Conservation (phyloP, 2,113 vertebrate species). For the Rhynchomys soricoides region DNA sequence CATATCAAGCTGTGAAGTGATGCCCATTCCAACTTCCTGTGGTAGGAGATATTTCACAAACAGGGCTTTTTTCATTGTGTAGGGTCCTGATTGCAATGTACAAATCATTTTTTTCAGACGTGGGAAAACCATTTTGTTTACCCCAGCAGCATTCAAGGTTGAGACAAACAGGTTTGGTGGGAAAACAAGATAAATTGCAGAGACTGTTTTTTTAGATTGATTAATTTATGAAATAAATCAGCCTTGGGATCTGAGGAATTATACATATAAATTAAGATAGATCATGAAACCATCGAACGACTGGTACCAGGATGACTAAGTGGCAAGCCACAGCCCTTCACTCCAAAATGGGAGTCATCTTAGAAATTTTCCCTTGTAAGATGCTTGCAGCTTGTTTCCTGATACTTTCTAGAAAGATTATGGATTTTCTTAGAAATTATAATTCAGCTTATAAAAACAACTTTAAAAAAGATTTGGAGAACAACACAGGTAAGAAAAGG, state of each 20-base stretch:
- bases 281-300: neutral
- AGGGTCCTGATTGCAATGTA: conserved; percentile 2
- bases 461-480: neutral
- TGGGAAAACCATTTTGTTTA: conserved; percentile 35
- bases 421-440: neutral
- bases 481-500: neutral
- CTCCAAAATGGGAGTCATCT: neutral
- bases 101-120: neutral
- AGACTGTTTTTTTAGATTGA: conserved; percentile 41
- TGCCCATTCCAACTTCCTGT: neutral
- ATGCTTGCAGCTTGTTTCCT: neutral
- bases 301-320: neutral
- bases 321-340: neutral
- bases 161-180: neutral
- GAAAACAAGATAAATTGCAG: conserved; percentile 5
- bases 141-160: neutral
- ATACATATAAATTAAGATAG: conserved; percentile 51
- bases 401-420: neutral
- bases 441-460: neutral
- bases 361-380: neutral
- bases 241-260: neutral
- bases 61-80: conserved; percentile 2
- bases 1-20: conserved; percentile 15
- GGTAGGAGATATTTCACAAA: conserved; percentile 5
- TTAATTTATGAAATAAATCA: conserved; percentile 38